Percentiles rank a stretch among this genome's conserved stretches.
Evolutionary conservation across 2,888 invertebrate species (phyloP).

Genomic region (Ophioninae sp.): DNA sequence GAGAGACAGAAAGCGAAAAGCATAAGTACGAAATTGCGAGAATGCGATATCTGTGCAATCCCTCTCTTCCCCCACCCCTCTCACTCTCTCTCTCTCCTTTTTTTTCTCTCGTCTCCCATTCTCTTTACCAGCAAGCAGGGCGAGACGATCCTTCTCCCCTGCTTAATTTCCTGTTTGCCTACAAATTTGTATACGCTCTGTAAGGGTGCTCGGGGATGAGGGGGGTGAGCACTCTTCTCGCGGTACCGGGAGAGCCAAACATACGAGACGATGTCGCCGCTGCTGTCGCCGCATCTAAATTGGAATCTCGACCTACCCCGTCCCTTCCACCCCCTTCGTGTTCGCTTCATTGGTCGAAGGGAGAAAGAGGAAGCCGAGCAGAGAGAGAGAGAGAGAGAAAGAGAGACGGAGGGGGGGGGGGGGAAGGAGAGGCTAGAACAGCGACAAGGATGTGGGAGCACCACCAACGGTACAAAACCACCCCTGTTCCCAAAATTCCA

Average conservation of each 20-base stretch:
- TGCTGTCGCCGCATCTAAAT: conserved; percentile 73
- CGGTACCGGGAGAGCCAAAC: conserved; percentile 48
- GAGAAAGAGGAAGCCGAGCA: conserved; percentile 6
- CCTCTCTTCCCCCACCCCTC: conserved; percentile 19
- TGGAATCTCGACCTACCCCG: conserved; percentile 71
- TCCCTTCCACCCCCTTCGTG: conserved; percentile 9
- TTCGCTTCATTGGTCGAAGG: background rate
- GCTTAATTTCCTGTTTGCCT: conserved; percentile 73
- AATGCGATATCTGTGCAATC: conserved; percentile 58
- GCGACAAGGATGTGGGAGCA: conserved; percentile 11
- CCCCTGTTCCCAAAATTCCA: conserved; percentile 52
- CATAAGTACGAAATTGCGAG: conserved; percentile 40
- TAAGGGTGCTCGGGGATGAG: conserved; percentile 3
- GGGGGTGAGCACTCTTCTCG: conserved; percentile 31
- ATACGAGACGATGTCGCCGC: conserved; percentile 63
- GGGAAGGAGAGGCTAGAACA: conserved; percentile 4
- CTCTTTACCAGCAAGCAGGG: conserved; percentile 42
- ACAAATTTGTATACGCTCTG: conserved; percentile 70
- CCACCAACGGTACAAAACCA: conserved; percentile 40
- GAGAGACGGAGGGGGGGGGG: conserved; percentile 2
- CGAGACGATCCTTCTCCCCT: conserved; percentile 49
- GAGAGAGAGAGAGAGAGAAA: background rate
- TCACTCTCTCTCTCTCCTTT: conserved; percentile 30
- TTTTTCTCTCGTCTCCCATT: background rate
- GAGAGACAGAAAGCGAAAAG: background rate